Base-by-base conservation (phyloP, 2,888 invertebrate species). In the Agrotis puta region DNA sequence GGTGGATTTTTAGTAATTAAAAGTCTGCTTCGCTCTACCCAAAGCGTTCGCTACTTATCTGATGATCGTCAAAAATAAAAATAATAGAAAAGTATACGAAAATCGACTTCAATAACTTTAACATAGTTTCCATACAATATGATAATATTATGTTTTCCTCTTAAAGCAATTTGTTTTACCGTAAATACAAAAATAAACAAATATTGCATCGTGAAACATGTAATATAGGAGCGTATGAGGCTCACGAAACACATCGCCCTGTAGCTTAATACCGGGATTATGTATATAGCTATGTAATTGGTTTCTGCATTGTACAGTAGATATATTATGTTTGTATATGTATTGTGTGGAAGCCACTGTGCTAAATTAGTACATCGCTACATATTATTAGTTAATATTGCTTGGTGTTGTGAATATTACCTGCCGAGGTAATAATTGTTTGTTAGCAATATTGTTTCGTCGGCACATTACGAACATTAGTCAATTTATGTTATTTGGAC, bases 201-300 rank as follows among this genome's bases (percentile, higher is more conserved):
- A 77, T n/a, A 22, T 33, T 56, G 48, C 45, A 24, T 56, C 43
- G 9, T 39, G 27, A 39, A 70, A 50, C 16, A 22, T 67, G 54
- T 59, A 59, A 20, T 56, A 72, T 13, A 0, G 18, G 27, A 18
- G 58, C 22, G 20, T 50, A 33, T 20, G 24, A 6, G 39, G 39
- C 24, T 50, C 22, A 27, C 47, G 3, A 54, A 22, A 27, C 9
- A 43, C 14, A 57, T n/a, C 53, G 20, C 20, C 27, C 33, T 45
- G 11, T 51, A 24, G 13, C 13, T 18, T 79, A 79, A 74, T 27
- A 61, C 58, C 48, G 5, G 18, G 48, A 58, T 65, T 64, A 51
- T 13, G 1, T 0, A 6, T 47, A 27, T 13, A 50, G 16, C 18
- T 59, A 24, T 65, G 27, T 76, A 79, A 76, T 76, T 79, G 75